Percentiles rank a stretch among this genome's conserved stretches.
Evolutionary conservation across 2,113 vertebrate species (phyloP).

Genomic region (Channa maculata): DNA sequence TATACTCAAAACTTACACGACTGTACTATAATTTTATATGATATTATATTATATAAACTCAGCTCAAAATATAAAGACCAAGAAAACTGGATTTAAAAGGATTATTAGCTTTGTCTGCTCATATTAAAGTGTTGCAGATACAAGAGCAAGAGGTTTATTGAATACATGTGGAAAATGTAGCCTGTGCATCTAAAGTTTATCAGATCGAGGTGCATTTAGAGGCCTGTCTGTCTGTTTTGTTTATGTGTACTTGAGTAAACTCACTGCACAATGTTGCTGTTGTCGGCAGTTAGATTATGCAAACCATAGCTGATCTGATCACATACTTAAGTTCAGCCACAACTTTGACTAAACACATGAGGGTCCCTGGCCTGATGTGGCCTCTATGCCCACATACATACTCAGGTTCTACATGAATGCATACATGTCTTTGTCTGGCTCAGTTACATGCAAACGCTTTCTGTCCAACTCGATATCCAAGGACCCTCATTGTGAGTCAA

Average conservation of each 20-base stretch:
- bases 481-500: conserved; percentile 47
- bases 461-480: conserved; percentile 25
- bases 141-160: conserved; percentile 3
- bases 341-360: conserved; percentile 68
- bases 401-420: conserved; percentile 31
- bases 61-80: neutral
- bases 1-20: too few relatives aligned
- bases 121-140: neutral
- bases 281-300: conserved; percentile 47
- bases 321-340: conserved; percentile 24
- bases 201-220: conserved; percentile 27
- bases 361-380: conserved; percentile 8
- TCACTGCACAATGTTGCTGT: conserved; percentile 28
- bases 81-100: neutral
- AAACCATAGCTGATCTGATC: conserved; percentile 47
- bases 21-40: too few relatives aligned
- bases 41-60: neutral
- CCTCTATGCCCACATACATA: conserved; percentile 24
- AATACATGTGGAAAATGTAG: conserved; percentile 17
- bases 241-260: conserved; percentile 34
- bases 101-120: neutral
- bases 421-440: neutral
- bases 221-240: conserved; percentile 19
- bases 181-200: conserved; percentile 1
- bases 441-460: neutral